phyloP scores from a whole-genome alignment of 2,888 invertebrate species.

The Crematogaster levior region DNA sequence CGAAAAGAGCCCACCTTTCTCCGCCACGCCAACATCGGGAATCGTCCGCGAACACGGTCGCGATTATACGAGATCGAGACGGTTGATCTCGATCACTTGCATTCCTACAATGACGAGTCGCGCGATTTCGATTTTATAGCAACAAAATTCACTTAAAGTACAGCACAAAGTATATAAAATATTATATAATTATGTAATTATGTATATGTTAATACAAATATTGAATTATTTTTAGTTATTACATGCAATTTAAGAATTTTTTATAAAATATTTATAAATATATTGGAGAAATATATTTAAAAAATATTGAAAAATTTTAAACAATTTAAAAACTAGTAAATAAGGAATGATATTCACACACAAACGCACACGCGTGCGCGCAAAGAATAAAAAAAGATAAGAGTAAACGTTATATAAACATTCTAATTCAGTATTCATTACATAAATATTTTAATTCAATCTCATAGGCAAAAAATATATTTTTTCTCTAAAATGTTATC shows the following conservation, averaged over 20 bases:
- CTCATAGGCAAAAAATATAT: not conserved
- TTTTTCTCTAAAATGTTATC: not conserved
- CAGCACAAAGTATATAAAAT: not conserved
- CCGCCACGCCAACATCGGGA: conserved; percentile 48
- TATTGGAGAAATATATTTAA: too few species aligned
- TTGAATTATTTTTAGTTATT: too few species aligned
- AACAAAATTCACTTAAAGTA: not conserved
- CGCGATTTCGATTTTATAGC: not conserved
- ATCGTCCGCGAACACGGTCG: not conserved
- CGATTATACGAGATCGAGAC: conserved; percentile 11
- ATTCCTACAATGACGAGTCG: not conserved
- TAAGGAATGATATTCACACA: too few species aligned
- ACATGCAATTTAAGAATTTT: too few species aligned
- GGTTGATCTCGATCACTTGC: conserved; percentile 3
- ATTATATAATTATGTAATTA: not conserved
- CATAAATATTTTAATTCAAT: not conserved
- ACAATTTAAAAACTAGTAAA: too few species aligned
- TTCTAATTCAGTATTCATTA: too few species aligned
- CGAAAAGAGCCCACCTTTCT: conserved; percentile 79
- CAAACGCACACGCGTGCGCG: too few species aligned
- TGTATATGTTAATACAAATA: too few species aligned
- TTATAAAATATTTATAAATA: too few species aligned
- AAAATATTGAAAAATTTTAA: too few species aligned
- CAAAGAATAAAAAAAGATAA: too few species aligned
- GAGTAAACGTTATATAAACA: too few species aligned